Percentiles rank a stretch among this genome's conserved stretches.
Evolutionary conservation across 1,140 invertebrate genomes (phyloP).

Genomic region (Cepaea nemoralis): DNA sequence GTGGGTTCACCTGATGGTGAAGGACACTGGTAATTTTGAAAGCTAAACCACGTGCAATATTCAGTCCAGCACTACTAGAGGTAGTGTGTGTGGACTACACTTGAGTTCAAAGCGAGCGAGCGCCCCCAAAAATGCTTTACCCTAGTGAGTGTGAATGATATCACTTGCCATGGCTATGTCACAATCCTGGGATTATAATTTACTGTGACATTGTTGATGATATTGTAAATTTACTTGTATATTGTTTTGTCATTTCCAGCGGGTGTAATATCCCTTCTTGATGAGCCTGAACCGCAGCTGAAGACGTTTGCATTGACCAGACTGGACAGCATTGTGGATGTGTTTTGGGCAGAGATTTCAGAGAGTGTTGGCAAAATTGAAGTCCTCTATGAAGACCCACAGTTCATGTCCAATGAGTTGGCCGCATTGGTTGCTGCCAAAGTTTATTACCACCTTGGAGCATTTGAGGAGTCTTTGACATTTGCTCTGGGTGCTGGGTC

Average conservation of each 20-base stretch:
- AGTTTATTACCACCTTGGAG: slow-evolving; percentile 97
- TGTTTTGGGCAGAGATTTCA: slow-evolving; percentile 98
- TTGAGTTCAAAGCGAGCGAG: too few species aligned
- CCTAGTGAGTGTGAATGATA: too few species aligned
- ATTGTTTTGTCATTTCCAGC: slow-evolving; percentile 66
- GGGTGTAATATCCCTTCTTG: slow-evolving; percentile 94
- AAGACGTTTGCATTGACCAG: slow-evolving; percentile 90
- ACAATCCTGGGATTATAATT: too few species aligned
- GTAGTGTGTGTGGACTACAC: too few species aligned
- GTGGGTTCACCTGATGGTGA: too few species aligned
- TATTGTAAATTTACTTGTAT: not conserved
- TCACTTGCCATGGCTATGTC: too few species aligned
- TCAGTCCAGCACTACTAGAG: too few species aligned
- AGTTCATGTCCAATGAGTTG: slow-evolving; percentile 87
- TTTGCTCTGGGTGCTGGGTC: slow-evolving; percentile 93
- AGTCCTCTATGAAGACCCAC: slow-evolving; percentile 92
- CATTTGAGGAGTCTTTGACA: slow-evolving; percentile 94
- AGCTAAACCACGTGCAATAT: too few species aligned
- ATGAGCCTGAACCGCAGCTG: slow-evolving; percentile 92
- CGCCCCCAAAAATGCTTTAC: too few species aligned
- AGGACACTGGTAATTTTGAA: too few species aligned
- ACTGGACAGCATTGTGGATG: slow-evolving; percentile 92
- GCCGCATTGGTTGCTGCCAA: slow-evolving; percentile 98
- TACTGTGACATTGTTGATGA: too few species aligned
- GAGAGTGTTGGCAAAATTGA: slow-evolving; percentile 98